Evolutionary conservation across 2,797 vertebrate species (phyloP).

Genomic region (Chloroceryle inda): DNA sequence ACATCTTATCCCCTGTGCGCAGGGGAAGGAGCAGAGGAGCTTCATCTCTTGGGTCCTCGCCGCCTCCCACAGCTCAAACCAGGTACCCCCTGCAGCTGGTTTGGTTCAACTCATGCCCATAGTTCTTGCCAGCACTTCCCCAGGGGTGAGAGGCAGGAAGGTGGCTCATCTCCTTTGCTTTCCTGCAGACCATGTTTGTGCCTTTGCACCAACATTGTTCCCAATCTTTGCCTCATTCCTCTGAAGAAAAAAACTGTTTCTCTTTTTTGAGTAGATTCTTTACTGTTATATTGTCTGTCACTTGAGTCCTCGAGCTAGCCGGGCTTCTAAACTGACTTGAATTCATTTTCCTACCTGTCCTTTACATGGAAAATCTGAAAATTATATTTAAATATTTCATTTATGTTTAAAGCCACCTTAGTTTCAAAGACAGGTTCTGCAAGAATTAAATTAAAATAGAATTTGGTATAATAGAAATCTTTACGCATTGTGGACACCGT

Average conservation of each 20-base stretch:
- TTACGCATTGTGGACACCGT: not conserved
- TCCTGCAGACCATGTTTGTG: not conserved
- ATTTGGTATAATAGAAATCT: not conserved
- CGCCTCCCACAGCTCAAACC: rapidly evolving
- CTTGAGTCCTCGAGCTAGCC: not conserved
- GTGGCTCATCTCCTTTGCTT: not conserved
- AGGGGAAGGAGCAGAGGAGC: not conserved
- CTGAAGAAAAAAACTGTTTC: not conserved
- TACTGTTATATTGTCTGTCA: not conserved
- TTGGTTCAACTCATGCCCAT: not conserved
- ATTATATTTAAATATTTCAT: not conserved
- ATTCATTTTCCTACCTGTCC: not conserved
- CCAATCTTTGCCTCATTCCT: not conserved
- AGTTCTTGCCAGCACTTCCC: not conserved
- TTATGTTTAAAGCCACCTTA: not conserved
- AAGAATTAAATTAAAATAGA: not conserved
- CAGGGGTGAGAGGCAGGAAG: not conserved
- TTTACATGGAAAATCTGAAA: not conserved
- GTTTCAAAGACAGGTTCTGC: not conserved
- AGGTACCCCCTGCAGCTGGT: not conserved
- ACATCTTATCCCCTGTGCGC: not conserved
- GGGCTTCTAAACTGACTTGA: not conserved
- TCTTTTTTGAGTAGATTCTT: not conserved
- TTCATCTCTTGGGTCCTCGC: not conserved
- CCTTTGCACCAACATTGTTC: not conserved